Conservation (phyloP, 2,888 invertebrate species). For the Furcula furcula region DNA sequence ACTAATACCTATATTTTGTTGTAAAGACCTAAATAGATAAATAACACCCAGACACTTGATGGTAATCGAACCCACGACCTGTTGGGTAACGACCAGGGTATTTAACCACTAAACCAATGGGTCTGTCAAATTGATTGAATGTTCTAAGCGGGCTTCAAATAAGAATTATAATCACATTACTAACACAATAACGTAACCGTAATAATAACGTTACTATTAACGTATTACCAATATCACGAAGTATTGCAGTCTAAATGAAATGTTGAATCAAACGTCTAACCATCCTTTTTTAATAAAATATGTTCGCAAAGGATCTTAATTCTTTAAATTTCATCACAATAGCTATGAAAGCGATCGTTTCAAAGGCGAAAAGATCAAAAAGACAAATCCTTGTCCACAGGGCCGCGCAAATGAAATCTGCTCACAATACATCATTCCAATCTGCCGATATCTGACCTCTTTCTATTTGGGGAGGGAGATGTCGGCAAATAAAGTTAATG, state of each 20-base stretch:
- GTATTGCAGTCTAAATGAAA: not conserved
- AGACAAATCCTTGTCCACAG: constrained; percentile 17
- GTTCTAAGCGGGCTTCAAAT: too few species aligned
- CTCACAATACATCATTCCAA: constrained; percentile 69
- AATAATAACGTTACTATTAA: too few species aligned
- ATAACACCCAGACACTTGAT: too few species aligned
- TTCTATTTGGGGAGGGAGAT: constrained; percentile 49
- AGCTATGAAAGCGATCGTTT: constrained; percentile 14
- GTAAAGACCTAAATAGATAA: too few species aligned
- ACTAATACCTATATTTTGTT: too few species aligned
- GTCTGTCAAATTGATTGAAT: too few species aligned
- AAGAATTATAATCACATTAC: too few species aligned
- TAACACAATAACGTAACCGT: too few species aligned
- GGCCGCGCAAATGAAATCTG: constrained; percentile 48
- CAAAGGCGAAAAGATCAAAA: constrained; percentile 13
- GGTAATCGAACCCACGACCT: too few species aligned
- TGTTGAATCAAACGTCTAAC: not conserved
- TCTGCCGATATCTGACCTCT: constrained; percentile 61
- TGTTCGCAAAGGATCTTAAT: not conserved
- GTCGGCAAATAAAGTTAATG: constrained; percentile 71
- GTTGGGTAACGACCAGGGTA: too few species aligned
- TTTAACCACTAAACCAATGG: too few species aligned
- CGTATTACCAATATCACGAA: too few species aligned
- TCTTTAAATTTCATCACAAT: constrained; percentile 10
- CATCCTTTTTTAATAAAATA: not conserved